phyloP scores from a whole-genome alignment of 2,888 invertebrate species.

The Salpingus planirostris region DNA sequence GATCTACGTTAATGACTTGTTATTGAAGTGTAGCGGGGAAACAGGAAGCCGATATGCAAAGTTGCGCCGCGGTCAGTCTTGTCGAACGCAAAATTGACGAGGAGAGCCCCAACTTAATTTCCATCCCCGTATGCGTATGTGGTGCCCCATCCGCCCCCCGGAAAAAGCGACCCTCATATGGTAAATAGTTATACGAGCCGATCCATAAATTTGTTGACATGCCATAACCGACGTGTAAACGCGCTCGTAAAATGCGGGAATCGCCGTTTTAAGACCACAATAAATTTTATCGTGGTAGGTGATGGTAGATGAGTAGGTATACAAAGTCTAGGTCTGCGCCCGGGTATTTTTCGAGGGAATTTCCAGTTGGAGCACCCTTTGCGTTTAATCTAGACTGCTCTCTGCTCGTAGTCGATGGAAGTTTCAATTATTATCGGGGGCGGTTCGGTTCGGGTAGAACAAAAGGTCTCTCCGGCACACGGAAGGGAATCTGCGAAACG shows the following conservation, averaged over 20 bases:
- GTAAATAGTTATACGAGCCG: too few relatives aligned
- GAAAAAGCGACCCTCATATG: too few relatives aligned
- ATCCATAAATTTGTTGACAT: constrained; percentile 28
- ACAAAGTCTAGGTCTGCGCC: too few relatives aligned
- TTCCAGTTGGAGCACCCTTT: too few relatives aligned
- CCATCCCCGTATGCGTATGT: too few relatives aligned
- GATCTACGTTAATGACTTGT: constrained; percentile 31
- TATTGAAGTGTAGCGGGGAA: constrained; percentile 27
- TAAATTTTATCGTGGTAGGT: constrained; percentile 32
- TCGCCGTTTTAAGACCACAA: constrained; percentile 29
- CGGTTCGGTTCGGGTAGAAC: constrained; percentile 5
- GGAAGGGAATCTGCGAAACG: constrained; percentile 15
- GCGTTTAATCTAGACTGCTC: too few relatives aligned
- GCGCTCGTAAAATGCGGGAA: constrained; percentile 25
- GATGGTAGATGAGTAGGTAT: too few relatives aligned
- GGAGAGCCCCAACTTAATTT: constrained; percentile 19
- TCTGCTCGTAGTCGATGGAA: constrained; percentile 10
- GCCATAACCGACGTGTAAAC: constrained; percentile 28
- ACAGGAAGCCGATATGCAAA: constrained; percentile 21
- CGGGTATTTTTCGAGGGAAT: too few relatives aligned
- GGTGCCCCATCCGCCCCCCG: too few relatives aligned
- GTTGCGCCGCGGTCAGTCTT: constrained; percentile 11
- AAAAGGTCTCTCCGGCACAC: constrained; percentile 7
- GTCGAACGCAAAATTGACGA: constrained; percentile 18
- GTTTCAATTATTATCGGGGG: constrained; percentile 16